These are phyloP conservation scores for Augochlora pura DNA, from an alignment of 1,140 invertebrate genomes.

Conservation along the genomic window DNA sequence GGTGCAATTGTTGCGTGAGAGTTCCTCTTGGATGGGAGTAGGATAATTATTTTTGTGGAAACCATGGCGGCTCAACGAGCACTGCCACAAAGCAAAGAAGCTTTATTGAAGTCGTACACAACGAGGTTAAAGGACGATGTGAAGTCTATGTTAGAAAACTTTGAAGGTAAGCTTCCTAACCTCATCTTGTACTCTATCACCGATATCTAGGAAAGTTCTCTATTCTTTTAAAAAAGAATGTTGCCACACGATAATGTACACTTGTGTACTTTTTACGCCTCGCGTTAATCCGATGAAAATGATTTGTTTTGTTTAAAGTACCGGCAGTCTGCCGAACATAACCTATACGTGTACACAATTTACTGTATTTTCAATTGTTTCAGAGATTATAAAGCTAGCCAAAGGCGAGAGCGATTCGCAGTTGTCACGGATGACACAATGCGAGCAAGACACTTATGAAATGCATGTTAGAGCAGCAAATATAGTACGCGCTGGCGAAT, in stretches of 20 bases:
- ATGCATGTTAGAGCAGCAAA: conserved; percentile 97
- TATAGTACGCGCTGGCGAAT: conserved; percentile 96
- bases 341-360: neutral
- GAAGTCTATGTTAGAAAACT: conserved; percentile 98
- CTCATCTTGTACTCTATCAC: conserved; percentile 72
- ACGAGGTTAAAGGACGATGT: conserved; percentile 96
- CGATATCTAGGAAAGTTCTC: neutral
- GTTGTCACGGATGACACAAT: conserved; percentile 92
- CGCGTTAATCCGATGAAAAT: neutral
- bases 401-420: conserved; percentile 96
- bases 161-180: conserved; percentile 89
- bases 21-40: too few species aligned
- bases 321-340: neutral
- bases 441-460: conserved; percentile 97
- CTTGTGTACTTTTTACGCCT: too few species aligned
- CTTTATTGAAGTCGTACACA: conserved; percentile 95
- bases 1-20: neutral
- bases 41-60: neutral
- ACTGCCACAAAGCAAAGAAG: conserved; percentile 95
- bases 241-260: neutral
- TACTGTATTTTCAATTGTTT: neutral
- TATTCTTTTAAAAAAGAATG: neutral
- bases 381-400: conserved; percentile 96
- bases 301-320: neutral
- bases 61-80: conserved; percentile 82